These are phyloP conservation scores for Diabrotica balteata DNA, from an alignment of 2,888 invertebrate genomes.

Conservation along the genomic window DNA sequence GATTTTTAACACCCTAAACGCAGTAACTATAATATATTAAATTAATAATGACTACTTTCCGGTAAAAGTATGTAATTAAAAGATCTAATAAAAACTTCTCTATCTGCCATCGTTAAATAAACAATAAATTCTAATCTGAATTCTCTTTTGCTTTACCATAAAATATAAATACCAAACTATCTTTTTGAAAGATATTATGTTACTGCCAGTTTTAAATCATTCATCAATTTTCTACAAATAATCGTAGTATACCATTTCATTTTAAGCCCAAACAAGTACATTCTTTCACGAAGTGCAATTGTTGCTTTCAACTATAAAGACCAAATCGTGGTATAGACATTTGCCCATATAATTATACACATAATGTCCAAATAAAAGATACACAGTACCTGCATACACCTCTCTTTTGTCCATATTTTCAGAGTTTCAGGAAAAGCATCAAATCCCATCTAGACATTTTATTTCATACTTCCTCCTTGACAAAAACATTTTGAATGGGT, in stretches of 20 bases:
- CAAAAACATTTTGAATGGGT: constrained; percentile 57
- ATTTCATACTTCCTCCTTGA: constrained; percentile 59
- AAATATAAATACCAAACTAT: background rate
- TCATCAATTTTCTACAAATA: constrained; percentile 4
- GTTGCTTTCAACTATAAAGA: constrained; percentile 24
- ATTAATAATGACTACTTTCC: too few species aligned
- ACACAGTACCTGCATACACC: constrained; percentile 52
- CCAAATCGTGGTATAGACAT: constrained; percentile 40
- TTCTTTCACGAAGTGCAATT: constrained; percentile 33
- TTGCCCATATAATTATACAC: constrained; percentile 48
- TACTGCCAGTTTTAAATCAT: background rate
- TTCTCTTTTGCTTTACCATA: too few species aligned
- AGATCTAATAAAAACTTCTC: too few species aligned
- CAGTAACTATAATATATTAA: too few species aligned
- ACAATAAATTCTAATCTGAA: too few species aligned
- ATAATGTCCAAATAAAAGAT: constrained; percentile 46
- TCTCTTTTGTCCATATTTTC: constrained; percentile 46
- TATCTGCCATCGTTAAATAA: too few species aligned
- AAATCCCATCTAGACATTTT: constrained; percentile 54
- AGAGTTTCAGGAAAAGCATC: constrained; percentile 55
- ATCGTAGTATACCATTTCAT: background rate
- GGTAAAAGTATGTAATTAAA: too few species aligned
- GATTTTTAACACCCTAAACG: too few species aligned
- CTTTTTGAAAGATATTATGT: background rate
- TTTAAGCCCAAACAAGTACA: constrained; percentile 15